A percentile compares a stretch with the other conserved stretches of the same genome.
Conservation (phyloP, 2,888 invertebrate species). For the Apamea sordens region DNA sequence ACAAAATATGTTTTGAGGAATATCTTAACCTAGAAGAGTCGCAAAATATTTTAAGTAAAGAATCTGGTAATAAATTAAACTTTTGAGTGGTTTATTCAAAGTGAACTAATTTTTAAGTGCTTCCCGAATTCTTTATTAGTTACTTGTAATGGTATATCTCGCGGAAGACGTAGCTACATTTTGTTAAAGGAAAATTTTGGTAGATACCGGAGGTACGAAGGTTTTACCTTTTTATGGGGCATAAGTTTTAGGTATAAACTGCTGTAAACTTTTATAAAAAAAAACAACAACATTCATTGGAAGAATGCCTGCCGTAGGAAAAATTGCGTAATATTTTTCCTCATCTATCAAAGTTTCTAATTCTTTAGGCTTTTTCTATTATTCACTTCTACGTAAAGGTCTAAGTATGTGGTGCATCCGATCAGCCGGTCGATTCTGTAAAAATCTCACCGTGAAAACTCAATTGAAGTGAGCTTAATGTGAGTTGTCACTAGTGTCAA, state of each 20-base stretch:
- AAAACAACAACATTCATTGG: background rate
- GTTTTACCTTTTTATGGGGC: background rate
- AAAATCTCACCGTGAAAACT: too few relatives aligned
- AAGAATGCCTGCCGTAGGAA: background rate
- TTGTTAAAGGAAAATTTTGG: background rate
- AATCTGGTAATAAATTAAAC: slow-evolving; percentile 17
- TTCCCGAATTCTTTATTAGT: slow-evolving; percentile 14
- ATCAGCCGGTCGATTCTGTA: too few relatives aligned
- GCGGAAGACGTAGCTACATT: background rate
- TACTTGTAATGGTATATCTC: background rate
- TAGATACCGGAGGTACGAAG: background rate
- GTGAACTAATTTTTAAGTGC: slow-evolving; percentile 44
- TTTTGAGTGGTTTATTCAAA: slow-evolving; percentile 40
- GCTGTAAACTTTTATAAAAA: background rate
- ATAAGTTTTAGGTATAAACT: background rate
- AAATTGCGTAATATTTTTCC: too few relatives aligned
- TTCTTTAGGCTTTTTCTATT: background rate
- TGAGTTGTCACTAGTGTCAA: too few relatives aligned
- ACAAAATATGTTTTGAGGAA: background rate
- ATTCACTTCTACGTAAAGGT: background rate
- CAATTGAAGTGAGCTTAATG: too few relatives aligned
- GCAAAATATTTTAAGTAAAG: background rate
- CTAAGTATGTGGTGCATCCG: too few relatives aligned
- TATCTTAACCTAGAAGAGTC: background rate
- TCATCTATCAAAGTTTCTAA: too few relatives aligned